Base-by-base conservation (phyloP, 2,797 vertebrate species). In the Chloroceryle amazona region DNA sequence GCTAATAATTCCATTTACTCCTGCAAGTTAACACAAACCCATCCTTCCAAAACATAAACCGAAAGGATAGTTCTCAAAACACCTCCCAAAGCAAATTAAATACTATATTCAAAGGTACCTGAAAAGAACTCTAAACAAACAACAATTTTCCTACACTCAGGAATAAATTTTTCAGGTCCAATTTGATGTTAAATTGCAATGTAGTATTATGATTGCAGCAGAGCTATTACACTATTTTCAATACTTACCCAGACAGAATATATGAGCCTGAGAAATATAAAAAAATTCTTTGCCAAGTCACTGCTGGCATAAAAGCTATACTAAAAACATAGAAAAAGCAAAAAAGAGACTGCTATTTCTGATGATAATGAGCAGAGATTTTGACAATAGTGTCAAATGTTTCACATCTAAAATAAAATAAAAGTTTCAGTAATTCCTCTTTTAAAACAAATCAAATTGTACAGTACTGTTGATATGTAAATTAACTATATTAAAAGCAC, bases 381-480 rank as follows among this genome's bases (percentile, higher is more conserved):
- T 92, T 87, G 57, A 93, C 18, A 84, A n/a, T 26, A 79, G 4
- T 46, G 42, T 92, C 62, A 94, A 86, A 76, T 46, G 11, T 72
- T 94, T 93, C 49, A 35, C 19, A 76, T 70, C 6, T 89, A 54
- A 92, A 81, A 65, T 81, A 78, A 88, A 91, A 80, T 49, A 72
- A 76, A 88, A 80, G 4, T 73, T 74, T 37, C 55, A 44, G 55
- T 51, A 74, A 86, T 85, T 83, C 10, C 6, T 63, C 33, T 41
- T 89, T 88, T 93, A 52, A 95, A 96, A 90, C 11, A 90, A 89
- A 86, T 33, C 6, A 4, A 94, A 75, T 70, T 76, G 29, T 42
- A 60, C 15, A 44, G 33, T 63, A 67, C 28, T 28, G 19, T 52
- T 93, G 6, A 86, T 85, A 81, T 89, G 90, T 54, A 95, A 92